Percentiles rank a stretch among this genome's conserved stretches.
phyloP scores from a whole-genome alignment of 2,113 vertebrate species.

The Chiloscyllium plagiosum region DNA sequence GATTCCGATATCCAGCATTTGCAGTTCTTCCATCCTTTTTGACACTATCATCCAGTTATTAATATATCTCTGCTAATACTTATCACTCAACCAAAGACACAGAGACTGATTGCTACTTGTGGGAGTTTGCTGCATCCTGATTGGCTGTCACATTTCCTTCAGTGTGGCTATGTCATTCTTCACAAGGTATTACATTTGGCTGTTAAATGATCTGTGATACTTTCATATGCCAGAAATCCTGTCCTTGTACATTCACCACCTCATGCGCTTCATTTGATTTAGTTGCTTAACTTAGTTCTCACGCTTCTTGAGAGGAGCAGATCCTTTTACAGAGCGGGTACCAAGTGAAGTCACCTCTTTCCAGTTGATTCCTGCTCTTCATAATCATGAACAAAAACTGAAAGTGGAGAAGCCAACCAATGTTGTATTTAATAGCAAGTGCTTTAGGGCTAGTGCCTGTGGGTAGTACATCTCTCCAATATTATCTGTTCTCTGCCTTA shows the following conservation, averaged over 20 bases:
- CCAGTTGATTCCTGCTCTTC: not conserved
- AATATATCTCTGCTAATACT: not conserved
- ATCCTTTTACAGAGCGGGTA: not conserved
- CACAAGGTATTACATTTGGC: not conserved
- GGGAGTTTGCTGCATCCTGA: not conserved
- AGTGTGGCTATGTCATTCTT: not conserved
- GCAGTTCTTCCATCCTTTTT: no score
- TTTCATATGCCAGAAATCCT: no score
- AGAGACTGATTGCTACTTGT: not conserved
- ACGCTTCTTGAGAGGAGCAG: not conserved
- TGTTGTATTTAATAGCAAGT: not conserved
- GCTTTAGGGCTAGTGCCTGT: not conserved
- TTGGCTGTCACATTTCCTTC: not conserved
- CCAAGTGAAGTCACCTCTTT: no score
- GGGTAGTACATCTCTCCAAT: not conserved
- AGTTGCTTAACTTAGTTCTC: not conserved
- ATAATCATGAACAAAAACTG: not conserved
- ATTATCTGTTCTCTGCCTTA: constrained; percentile 29
- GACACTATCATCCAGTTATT: no score
- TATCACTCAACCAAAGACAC: not conserved
- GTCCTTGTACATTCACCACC: not conserved
- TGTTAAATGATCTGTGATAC: not conserved
- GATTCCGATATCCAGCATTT: no score
- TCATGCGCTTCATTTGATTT: not conserved
- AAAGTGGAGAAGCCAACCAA: not conserved